These are phyloP conservation scores for Anniella stebbinsi DNA, from an alignment of 2,797 vertebrate species.

Conservation along the genomic window DNA sequence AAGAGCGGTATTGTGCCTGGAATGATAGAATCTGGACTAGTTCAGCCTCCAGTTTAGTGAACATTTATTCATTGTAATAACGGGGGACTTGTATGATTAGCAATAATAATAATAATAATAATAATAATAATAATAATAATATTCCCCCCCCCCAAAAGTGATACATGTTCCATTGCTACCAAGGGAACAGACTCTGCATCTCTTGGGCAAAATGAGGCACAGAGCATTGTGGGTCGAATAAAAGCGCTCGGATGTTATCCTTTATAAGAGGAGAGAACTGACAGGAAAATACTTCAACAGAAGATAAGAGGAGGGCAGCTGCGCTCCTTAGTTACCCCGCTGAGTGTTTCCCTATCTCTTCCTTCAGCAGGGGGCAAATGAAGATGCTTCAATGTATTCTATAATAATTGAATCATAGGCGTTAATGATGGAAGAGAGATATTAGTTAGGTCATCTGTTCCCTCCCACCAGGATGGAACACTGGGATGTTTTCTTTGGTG, in stretches of 20 bases:
- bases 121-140: not conserved
- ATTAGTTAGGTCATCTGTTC: not conserved
- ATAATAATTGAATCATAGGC: constrained; percentile 25
- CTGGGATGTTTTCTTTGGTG: not conserved
- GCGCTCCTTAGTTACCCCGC: not conserved
- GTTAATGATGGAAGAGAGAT: not conserved
- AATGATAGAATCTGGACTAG: not conserved
- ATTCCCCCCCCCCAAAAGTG: not conserved
- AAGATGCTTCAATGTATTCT: not conserved
- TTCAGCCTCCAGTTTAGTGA: not conserved
- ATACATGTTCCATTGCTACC: not conserved
- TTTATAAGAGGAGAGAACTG: constrained; percentile 13
- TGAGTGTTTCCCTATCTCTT: not conserved
- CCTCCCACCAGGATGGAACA: not conserved
- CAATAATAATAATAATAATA: not conserved
- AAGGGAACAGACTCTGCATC: not conserved
- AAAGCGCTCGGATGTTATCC: not conserved
- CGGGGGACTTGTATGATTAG: not conserved
- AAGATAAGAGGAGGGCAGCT: not conserved
- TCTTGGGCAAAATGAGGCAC: not conserved
- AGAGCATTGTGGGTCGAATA: too few species aligned
- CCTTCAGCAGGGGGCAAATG: not conserved
- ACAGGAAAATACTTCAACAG: constrained; percentile 12
- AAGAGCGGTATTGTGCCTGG: not conserved
- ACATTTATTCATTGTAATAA: not conserved